These are phyloP conservation scores for Agrochola lychnidis DNA, from an alignment of 2,888 invertebrate genomes.

Conservation along the genomic window DNA sequence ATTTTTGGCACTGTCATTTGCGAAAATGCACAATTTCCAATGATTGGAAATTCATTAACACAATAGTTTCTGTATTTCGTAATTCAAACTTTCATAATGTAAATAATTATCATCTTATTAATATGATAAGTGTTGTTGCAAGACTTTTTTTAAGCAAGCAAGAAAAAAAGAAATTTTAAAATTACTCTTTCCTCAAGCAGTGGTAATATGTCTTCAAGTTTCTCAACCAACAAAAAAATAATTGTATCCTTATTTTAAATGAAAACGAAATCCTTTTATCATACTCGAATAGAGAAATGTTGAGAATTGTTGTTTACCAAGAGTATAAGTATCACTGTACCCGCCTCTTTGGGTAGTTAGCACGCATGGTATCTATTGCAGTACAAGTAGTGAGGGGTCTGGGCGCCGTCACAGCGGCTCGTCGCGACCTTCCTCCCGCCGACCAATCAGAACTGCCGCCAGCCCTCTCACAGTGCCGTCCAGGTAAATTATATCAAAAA, in stretches of 20 bases:
- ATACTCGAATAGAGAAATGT: not conserved
- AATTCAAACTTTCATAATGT: slow-evolving; percentile 11
- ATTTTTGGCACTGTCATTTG: not conserved
- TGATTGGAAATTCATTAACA: slow-evolving; percentile 2
- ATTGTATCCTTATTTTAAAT: not conserved
- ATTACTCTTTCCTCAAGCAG: not conserved
- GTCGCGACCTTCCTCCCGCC: slow-evolving; percentile 73
- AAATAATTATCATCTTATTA: slow-evolving; percentile 11
- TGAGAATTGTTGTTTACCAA: too few relatives aligned
- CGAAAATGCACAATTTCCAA: not conserved
- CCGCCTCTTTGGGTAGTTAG: slow-evolving; percentile 69
- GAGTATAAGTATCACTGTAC: slow-evolving; percentile 42
- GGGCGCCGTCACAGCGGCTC: slow-evolving; percentile 45
- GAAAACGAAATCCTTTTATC: not conserved
- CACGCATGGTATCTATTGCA: slow-evolving; percentile 72
- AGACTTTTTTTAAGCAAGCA: not conserved
- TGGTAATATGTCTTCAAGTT: slow-evolving; percentile 4
- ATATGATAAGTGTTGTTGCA: slow-evolving; percentile 13
- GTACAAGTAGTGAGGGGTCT: slow-evolving; percentile 70
- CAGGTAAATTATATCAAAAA: slow-evolving; percentile 68
- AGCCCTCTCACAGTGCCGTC: slow-evolving; percentile 74
- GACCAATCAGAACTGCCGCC: slow-evolving; percentile 77
- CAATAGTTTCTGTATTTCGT: slow-evolving; percentile 1
- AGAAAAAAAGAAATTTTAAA: not conserved
- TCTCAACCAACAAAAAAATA: not conserved